phyloP scores from a whole-genome alignment of 2,113 vertebrate genomes.

The Coreoperca whiteheadi region DNA sequence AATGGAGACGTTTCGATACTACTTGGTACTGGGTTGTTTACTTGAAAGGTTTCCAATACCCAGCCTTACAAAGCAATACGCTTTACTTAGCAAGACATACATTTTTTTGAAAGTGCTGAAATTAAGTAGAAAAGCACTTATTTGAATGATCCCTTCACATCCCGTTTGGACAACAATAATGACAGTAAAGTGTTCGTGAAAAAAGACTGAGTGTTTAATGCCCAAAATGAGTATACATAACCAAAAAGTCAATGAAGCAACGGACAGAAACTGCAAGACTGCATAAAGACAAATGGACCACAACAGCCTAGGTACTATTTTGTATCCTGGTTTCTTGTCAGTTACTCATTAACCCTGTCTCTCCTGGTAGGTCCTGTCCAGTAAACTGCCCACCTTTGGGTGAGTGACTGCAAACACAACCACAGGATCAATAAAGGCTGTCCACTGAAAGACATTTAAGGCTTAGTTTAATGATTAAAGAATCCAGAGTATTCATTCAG shows the following conservation, averaged over 20 bases:
- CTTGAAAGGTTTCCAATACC: too few relatives aligned
- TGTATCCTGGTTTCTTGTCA: conserved; percentile 34
- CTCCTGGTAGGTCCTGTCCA: conserved; percentile 68
- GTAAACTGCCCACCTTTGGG: conserved; percentile 51
- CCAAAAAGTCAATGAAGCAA: background rate
- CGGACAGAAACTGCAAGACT: background rate
- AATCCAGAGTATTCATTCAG: background rate
- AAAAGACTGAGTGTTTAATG: background rate
- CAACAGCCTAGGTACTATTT: background rate
- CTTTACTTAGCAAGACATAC: background rate
- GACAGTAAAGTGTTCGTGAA: background rate
- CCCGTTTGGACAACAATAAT: background rate
- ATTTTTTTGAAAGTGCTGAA: too few relatives aligned
- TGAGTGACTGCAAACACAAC: conserved; percentile 16
- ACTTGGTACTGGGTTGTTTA: too few relatives aligned
- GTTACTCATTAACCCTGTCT: conserved; percentile 58
- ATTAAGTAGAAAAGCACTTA: background rate
- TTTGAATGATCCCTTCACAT: background rate
- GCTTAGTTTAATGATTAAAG: background rate
- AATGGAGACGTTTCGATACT: too few relatives aligned
- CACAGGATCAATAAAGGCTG: conserved; percentile 9
- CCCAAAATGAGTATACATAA: background rate
- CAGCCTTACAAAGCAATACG: background rate
- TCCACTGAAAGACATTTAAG: background rate
- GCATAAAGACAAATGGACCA: background rate